Evolutionary conservation across 2,888 invertebrate species (phyloP).

Genomic region (Platycheirus rosarum): DNA sequence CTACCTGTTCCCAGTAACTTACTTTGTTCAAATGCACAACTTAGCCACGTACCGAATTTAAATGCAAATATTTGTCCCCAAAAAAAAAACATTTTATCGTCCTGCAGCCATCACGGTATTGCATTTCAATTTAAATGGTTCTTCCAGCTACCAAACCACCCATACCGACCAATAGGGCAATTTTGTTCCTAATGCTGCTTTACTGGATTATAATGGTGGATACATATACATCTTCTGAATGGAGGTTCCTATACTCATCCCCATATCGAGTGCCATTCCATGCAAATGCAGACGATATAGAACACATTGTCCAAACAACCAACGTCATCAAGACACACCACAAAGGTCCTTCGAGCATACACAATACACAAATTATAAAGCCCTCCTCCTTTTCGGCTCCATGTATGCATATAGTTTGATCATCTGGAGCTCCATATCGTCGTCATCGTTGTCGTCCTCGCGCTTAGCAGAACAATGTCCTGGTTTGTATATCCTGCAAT

Average conservation of each 20-base stretch:
- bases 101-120: neutral
- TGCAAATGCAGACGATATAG: constrained; percentile 44
- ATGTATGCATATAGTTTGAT: constrained; percentile 16
- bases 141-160: constrained; percentile 22
- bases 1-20: neutral
- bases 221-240: constrained; percentile 6
- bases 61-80: constrained; percentile 66
- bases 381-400: constrained; percentile 3
- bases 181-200: constrained; percentile 26
- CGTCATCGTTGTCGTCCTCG: neutral
- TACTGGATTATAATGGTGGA: constrained; percentile 29
- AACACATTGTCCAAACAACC: constrained; percentile 45
- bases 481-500: constrained; percentile 28
- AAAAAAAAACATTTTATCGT: constrained; percentile 5
- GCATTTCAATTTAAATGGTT: constrained; percentile 49
- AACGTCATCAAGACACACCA: constrained; percentile 47
- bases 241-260: too few species aligned
- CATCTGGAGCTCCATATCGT: neutral
- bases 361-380: constrained; percentile 55
- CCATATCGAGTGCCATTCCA: neutral
- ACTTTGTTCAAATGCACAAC: constrained; percentile 47
- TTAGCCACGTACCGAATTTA: constrained; percentile 57
- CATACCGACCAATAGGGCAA: constrained; percentile 35
- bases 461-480: constrained; percentile 43
- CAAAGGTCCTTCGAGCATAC: constrained; percentile 52